A percentile compares a stretch with the other conserved stretches of the same genome.
These are phyloP conservation scores for Tigriopus californicus DNA, from an alignment of 2,888 invertebrate species.

Conservation along the genomic window DNA sequence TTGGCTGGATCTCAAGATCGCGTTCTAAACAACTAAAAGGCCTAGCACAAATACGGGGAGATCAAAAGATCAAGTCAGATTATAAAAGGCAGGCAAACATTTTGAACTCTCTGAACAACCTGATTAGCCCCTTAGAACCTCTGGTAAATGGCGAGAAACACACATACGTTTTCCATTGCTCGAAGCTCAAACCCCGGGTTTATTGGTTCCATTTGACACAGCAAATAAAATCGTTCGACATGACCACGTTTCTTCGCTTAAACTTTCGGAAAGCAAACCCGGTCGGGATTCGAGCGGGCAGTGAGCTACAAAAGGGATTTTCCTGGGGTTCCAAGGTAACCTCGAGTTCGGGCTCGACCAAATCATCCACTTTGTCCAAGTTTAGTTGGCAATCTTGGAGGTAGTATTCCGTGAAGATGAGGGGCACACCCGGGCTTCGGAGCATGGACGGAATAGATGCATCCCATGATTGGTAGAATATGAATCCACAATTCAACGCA, in stretches of 20 bases:
- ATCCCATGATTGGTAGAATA: slow-evolving; percentile 7
- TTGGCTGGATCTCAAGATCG: no score
- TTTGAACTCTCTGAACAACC: no score
- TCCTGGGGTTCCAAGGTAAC: neutral
- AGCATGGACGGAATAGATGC: slow-evolving; percentile 2
- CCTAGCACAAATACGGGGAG: no score
- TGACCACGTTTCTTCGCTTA: slow-evolving; percentile 8
- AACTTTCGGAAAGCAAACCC: slow-evolving; percentile 11
- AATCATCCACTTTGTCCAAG: slow-evolving; percentile 1
- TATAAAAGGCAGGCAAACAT: no score
- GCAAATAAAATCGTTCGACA: slow-evolving; percentile 15
- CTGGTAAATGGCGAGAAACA: no score
- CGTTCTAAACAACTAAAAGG: no score
- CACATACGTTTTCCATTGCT: neutral
- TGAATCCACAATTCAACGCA: slow-evolving; percentile 11
- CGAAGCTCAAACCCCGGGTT: neutral
- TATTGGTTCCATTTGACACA: neutral
- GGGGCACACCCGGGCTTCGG: neutral
- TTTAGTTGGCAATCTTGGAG: neutral
- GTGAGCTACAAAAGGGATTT: slow-evolving; percentile 6
- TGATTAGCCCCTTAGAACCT: no score
- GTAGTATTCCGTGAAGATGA: slow-evolving; percentile 13
- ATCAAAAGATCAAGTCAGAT: no score
- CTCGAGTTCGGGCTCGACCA: neutral
- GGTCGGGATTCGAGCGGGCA: slow-evolving; percentile 10